These are phyloP conservation scores for Scarus forsteni DNA, from an alignment of 2,797 vertebrate genomes.

Conservation along the genomic window DNA sequence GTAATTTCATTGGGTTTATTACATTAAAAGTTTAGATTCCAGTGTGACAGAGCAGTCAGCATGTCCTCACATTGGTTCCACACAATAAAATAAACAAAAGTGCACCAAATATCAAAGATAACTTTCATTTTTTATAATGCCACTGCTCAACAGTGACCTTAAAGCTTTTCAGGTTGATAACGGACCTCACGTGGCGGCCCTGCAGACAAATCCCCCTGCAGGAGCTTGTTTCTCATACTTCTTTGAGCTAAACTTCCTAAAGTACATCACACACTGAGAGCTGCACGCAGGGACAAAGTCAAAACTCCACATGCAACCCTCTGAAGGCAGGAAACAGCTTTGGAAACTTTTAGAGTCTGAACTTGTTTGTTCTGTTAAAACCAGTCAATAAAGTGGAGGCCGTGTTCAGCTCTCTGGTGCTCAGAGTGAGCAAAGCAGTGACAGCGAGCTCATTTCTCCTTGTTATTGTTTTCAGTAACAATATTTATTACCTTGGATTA, in stretches of 20 bases:
- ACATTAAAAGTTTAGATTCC: not conserved
- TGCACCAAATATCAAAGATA: not conserved
- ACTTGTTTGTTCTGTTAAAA: too few species aligned
- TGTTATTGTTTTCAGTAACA: too few species aligned
- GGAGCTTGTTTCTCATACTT: not conserved
- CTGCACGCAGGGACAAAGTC: slow-evolving; percentile 8
- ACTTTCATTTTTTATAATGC: slow-evolving; percentile 10
- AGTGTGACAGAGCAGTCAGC: not conserved
- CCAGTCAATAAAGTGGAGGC: too few species aligned
- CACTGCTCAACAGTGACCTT: slow-evolving; percentile 6
- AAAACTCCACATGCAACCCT: not conserved
- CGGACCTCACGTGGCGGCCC: slow-evolving; percentile 14
- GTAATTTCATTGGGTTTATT: not conserved
- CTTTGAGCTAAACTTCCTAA: slow-evolving; percentile 5
- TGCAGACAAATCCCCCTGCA: slow-evolving; percentile 18
- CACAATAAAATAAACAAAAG: slow-evolving; percentile 20
- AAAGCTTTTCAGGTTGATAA: slow-evolving; percentile 18
- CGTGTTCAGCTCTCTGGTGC: too few species aligned
- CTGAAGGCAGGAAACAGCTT: not conserved
- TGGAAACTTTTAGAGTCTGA: too few species aligned
- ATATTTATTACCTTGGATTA: too few species aligned
- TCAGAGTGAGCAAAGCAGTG: too few species aligned
- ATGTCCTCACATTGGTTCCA: not conserved
- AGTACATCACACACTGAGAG: not conserved
- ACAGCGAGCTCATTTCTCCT: too few species aligned